Conservation (phyloP, 2,888 invertebrate species). For the Oscheius sp. region DNA sequence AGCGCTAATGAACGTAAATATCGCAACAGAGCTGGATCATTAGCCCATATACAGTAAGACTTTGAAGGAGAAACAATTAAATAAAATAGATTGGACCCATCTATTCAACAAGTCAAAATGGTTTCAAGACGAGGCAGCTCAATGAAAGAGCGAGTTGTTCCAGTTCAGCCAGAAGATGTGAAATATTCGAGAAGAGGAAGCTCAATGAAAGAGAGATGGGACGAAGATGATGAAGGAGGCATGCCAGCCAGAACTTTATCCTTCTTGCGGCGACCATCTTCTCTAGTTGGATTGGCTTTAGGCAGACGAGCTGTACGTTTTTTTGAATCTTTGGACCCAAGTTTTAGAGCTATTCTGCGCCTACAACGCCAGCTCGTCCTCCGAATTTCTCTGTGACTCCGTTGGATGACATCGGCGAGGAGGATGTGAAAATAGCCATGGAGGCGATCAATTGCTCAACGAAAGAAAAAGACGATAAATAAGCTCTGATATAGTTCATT, state of each 20-base stretch:
- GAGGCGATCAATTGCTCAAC: not conserved
- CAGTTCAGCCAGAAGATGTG: not conserved
- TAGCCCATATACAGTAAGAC: conserved; percentile 7
- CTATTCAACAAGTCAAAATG: conserved; percentile 13
- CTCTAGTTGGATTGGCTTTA: conserved; percentile 11
- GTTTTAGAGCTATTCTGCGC: not conserved
- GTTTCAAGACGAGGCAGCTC: conserved; percentile 3
- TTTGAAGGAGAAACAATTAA: not conserved
- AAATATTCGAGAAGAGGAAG: not conserved
- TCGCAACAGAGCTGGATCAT: conserved; percentile 37
- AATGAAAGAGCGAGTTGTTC: conserved; percentile 5
- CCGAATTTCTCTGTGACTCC: not conserved
- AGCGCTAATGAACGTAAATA: conserved; percentile 50
- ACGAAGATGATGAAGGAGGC: not conserved
- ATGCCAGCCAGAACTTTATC: not conserved
- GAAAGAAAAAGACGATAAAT: not conserved
- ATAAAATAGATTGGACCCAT: conserved; percentile 1
- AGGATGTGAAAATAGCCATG: conserved; percentile 15
- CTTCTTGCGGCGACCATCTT: not conserved
- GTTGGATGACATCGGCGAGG: conserved; percentile 13
- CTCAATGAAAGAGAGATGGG: conserved; percentile 6
- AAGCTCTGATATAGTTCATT: not conserved
- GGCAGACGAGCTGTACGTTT: not conserved
- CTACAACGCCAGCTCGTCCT: not conserved
- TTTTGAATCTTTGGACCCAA: not conserved